Conservation (phyloP, 2,113 vertebrate species). For the Dolichallabes microphthalmus region DNA sequence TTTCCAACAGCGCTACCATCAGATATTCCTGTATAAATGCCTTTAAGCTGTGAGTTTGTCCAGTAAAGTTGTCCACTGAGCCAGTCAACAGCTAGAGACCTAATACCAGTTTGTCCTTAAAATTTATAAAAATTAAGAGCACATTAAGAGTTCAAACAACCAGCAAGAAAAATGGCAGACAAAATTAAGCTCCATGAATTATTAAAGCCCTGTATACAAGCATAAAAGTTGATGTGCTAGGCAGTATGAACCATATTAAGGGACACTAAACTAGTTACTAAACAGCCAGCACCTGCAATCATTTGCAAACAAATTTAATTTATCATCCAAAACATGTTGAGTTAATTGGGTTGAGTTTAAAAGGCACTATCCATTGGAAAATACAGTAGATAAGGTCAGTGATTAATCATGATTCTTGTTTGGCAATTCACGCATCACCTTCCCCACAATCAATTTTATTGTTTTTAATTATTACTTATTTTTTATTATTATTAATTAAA, state of each 20-base stretch:
- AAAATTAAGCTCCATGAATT: not conserved
- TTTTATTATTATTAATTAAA: too few relatives aligned
- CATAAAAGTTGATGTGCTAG: not conserved
- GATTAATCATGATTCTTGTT: too few relatives aligned
- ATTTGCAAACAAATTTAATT: not conserved
- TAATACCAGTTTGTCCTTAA: slow-evolving; percentile 74
- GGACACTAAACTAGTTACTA: not conserved
- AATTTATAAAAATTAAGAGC: not conserved
- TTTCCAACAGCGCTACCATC: slow-evolving; percentile 75
- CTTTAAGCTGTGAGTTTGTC: slow-evolving; percentile 73
- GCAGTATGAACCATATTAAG: too few relatives aligned
- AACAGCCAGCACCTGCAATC: not conserved
- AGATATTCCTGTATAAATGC: slow-evolving; percentile 73
- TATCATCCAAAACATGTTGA: not conserved
- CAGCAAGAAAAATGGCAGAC: not conserved
- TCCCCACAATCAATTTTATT: too few relatives aligned
- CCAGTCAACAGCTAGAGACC: slow-evolving; percentile 85
- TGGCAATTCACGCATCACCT: too few relatives aligned
- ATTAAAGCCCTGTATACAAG: not conserved
- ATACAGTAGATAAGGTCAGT: not conserved
- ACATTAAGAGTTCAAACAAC: not conserved
- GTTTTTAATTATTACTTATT: too few relatives aligned
- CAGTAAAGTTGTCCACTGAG: slow-evolving; percentile 84
- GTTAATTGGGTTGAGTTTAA: too few relatives aligned
- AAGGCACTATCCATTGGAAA: not conserved